Evolutionary conservation across 2,797 vertebrate genomes (phyloP), one percentile per base, ranked within the genome.

Genomic region (Pagetopsis macropterus): DNA sequence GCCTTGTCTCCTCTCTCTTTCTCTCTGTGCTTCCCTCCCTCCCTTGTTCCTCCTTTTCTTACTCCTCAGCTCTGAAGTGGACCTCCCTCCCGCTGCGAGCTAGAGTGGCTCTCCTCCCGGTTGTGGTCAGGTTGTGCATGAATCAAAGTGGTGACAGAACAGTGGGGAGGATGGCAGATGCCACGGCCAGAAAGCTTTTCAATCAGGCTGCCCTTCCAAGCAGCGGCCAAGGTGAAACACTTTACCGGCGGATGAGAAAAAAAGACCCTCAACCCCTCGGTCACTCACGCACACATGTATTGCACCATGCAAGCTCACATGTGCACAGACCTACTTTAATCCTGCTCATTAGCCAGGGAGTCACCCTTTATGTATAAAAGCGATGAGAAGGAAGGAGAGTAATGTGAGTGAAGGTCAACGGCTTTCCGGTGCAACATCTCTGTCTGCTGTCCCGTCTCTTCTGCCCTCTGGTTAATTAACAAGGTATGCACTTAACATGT

Each of bases 141-240:
- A 95, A 95, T 95, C 94, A 95, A 94, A 92, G 87, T 71, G 86
- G 90, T 93, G 94, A 94, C 94, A 94, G 92, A 94, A 89, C 93
- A 93, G 90, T 87, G 23, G 94, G 94, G 92, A 92, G 92, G 91
- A 92, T 78, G 91, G 94, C 94, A 95, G 94, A 95, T 94, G 94
- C 94, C 94, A 92, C 86, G 76, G 91, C 88, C 87, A 90, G 92
- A 94, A 94, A 94, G 94, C 94, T 95, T 95, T 95, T 95, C 94
- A 95, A 95, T 95, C 94, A 95, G 93, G 59, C 89, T 90, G 94
- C 92, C 94, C 94, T 95, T 95, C 93, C 91, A 91, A 93, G 83
- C 89, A 52, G 50, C 59, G 66, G 85, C 91, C 94, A 95, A 95
- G 94, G 94, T 95, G 93, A 95, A 91, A 93, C 76, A 84, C 89